Evolutionary conservation across 1,140 invertebrate species (phyloP), one percentile per base, ranked within the genome.

Genomic region (Dolichoris vasculosae): DNA sequence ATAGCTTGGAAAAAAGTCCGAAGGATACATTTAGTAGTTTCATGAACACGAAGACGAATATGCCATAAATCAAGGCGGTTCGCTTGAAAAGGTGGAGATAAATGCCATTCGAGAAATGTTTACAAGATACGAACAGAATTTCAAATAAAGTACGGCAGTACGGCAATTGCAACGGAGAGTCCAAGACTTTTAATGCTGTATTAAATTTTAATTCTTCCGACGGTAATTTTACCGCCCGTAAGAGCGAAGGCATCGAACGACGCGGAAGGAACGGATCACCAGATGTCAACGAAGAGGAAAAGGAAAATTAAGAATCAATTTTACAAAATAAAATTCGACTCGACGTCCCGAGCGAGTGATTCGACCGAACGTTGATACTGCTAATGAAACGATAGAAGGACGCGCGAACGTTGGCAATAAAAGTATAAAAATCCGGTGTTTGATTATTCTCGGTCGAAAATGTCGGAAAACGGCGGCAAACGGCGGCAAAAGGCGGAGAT

Each of bases 11-110:
- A 38, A 69, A 38, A 35, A 69, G 2, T 38, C 38, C 43, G 0
- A n/a, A 43, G 20, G 40, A 43, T 43, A 26, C 2, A 43, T 43
- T 73, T 73, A 73, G 43, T 73, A 38, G 69, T 73, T 73, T 73
- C 23, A 43, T 9, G 38, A 73, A 32, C 23, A 43, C 43, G 9
- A 43, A 38, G 40, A 43, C 40, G 38, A 43, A 43, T 40, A 43
- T n/a, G 35, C 20, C 20, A 73, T 73, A 73, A 73, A 73, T 73
- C 69, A 73, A 43, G 35, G 69, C 38, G 38, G 26, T 43, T 43
- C 38, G 11, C 32, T 73, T 43, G 40, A 35, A 43, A 43, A 73
- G 69, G 8, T 43, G 23, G 38, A 73, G 38, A 43, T 73, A 73
- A 73, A 43, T 73, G 38, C 8, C 17, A 73, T 20, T 73, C 6